Conservation (phyloP, 2,888 invertebrate genomes). For the Subacronicta megacephala region DNA sequence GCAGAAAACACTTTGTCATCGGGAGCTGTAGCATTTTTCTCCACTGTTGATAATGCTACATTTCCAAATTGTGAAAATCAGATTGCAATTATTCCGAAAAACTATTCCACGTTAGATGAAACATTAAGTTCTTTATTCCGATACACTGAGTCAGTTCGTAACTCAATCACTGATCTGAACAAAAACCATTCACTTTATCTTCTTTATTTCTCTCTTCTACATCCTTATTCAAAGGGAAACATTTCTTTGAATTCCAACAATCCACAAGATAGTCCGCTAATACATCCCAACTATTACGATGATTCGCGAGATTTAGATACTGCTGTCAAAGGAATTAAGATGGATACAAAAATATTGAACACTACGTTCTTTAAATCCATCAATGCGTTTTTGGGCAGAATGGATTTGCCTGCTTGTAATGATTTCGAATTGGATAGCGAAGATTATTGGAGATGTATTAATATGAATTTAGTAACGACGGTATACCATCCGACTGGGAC, state of each 20-base stretch:
- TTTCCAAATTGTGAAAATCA: conserved; percentile 35
- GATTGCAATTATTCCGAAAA: conserved; percentile 18
- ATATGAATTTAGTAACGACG: conserved; percentile 69
- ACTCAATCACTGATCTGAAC: conserved; percentile 24
- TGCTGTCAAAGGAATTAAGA: conserved; percentile 28
- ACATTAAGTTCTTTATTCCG: conserved; percentile 10
- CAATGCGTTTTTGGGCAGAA: conserved; percentile 32
- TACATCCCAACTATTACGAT: conserved; percentile 33
- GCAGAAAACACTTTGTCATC: conserved; percentile 24
- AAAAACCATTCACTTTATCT: conserved; percentile 14
- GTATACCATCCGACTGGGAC: conserved; percentile 90
- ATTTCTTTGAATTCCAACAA: conserved; percentile 38
- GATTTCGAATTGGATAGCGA: conserved; percentile 45
- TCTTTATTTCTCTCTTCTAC: conserved; percentile 24
- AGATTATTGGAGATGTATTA: conserved; percentile 36
- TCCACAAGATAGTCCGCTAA: conserved; percentile 32
- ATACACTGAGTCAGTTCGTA: conserved; percentile 24
- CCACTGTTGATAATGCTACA: conserved; percentile 17
- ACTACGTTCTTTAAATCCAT: conserved; percentile 35
- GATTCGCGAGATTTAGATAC: conserved; percentile 33
- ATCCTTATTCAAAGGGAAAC: conserved; percentile 42
- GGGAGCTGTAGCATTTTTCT: conserved; percentile 34
- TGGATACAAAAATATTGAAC: conserved; percentile 25
- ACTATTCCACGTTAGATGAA: conserved; percentile 9
- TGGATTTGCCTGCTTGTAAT: conserved; percentile 34